Conservation (phyloP, 1,140 invertebrate species). For the Ridgeia piscesae region DNA sequence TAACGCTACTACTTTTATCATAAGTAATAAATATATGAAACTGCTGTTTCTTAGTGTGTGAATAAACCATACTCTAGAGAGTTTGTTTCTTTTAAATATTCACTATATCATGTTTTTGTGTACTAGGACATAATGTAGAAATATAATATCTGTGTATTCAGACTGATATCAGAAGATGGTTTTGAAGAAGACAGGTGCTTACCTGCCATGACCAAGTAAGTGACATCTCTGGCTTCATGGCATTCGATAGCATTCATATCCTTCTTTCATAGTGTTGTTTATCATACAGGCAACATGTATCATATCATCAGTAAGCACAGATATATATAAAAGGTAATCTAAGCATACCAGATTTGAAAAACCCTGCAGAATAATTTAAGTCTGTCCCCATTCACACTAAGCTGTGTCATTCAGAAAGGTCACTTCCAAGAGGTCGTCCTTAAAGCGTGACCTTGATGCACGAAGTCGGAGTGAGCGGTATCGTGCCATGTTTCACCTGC, state of each 20-base stretch:
- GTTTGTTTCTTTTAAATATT: background rate
- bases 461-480: conserved; percentile 82
- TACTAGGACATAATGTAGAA: background rate
- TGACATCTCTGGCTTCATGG: background rate
- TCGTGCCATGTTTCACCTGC: conserved; percentile 77
- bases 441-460: conserved; percentile 93
- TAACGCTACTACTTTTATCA: background rate
- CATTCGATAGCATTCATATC: background rate
- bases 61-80: too few relatives aligned
- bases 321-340: background rate
- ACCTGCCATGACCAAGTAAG: conserved; percentile 44
- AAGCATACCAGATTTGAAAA: background rate
- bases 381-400: background rate
- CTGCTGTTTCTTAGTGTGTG: too few relatives aligned
- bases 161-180: conserved; percentile 81
- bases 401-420: background rate
- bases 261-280: too few relatives aligned
- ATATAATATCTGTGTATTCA: conserved; percentile 32
- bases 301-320: background rate
- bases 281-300: background rate
- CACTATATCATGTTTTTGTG: background rate
- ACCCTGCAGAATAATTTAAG: too few relatives aligned
- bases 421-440: conserved; percentile 63
- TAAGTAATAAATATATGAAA: too few relatives aligned
- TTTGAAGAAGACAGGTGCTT: conserved; percentile 84